Evolutionary conservation across 2,113 vertebrate genomes (phyloP), one percentile per base, ranked within the genome.

Genomic region (Syrrhaptes paradoxus): DNA sequence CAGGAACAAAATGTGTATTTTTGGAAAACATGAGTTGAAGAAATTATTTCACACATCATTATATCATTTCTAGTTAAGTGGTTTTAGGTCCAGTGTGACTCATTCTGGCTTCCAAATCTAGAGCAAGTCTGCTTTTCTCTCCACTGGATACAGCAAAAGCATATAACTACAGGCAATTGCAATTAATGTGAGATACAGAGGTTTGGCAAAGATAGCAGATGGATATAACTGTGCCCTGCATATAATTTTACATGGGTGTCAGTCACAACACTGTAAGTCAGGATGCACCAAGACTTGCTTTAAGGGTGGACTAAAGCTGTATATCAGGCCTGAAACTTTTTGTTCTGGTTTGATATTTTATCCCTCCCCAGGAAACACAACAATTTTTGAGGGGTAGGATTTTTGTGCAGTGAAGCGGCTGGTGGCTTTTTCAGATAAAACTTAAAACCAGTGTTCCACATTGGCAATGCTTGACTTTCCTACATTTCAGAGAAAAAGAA

Each of bases 11-110:
- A 89, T 25, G 4, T 32, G 3, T 32, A 9, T 11, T 79, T 87
- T 65, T 67, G 21, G 45, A 84, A n/a, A 2, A 32, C 5, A 34
- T 0, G 0, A 77, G 51, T 8, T 48, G 45, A 66, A 74, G 24
- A 68, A 80, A 67, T 31, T 11, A 55, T 81, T 86, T 48, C 20
- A 59, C 28, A 18, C 4, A 5, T 62, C 17, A 19, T 17, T 61
- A 3, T 38, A 29, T 41, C 38, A 20, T 46, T 11, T 67, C 54
- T 46, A 51, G 17, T 45, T 38, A 68, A 46, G 21, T 19, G 29
- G 0, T 57, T 90, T 75, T 67, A 54, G 17, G 29, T 59, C 22
- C 71, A 13, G 4, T 8, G 25, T 63, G 55, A 72, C 12, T 63
- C 8, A 17, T 29, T 59, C 29, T 4, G 4, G 4, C n/a, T 66